Conservation (phyloP, 2,113 vertebrate genomes). For the Macrotis lagotis region DNA sequence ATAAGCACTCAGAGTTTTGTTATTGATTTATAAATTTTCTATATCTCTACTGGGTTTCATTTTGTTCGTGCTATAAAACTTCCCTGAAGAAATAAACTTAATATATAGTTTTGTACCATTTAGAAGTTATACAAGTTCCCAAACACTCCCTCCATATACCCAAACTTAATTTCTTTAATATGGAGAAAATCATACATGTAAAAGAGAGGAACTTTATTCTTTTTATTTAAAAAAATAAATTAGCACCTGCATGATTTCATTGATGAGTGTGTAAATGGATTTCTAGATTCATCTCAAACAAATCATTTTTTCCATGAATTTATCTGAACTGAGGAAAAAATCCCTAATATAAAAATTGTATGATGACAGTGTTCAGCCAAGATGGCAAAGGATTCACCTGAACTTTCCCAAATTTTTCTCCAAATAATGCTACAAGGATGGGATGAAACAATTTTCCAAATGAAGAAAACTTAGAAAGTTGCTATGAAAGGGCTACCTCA, state of each 20-base stretch:
- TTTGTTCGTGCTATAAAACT: conserved; percentile 71
- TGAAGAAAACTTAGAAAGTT: no score
- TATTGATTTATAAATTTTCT: conserved; percentile 59
- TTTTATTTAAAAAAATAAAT: background rate
- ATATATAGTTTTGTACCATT: conserved; percentile 41
- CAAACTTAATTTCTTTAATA: conserved; percentile 26
- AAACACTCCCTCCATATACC: background rate
- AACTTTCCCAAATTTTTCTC: no score
- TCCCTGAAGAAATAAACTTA: conserved; percentile 44
- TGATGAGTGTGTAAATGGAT: conserved; percentile 69
- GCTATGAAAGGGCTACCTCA: no score
- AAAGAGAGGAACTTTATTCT: conserved; percentile 16
- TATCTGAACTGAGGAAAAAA: conserved; percentile 36
- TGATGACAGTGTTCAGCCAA: no score
- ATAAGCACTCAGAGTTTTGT: conserved; percentile 40
- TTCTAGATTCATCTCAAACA: background rate
- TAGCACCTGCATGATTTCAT: conserved; percentile 46
- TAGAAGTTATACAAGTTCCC: conserved; percentile 33
- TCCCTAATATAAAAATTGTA: conserved; percentile 27
- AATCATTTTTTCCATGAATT: background rate
- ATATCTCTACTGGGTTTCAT: conserved; percentile 26
- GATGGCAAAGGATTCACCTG: no score
- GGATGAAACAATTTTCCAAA: no score
- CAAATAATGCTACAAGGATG: no score
- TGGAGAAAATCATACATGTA: conserved; percentile 42